Conservation (phyloP, 2,113 vertebrate species). For the Caracal caracal region DNA sequence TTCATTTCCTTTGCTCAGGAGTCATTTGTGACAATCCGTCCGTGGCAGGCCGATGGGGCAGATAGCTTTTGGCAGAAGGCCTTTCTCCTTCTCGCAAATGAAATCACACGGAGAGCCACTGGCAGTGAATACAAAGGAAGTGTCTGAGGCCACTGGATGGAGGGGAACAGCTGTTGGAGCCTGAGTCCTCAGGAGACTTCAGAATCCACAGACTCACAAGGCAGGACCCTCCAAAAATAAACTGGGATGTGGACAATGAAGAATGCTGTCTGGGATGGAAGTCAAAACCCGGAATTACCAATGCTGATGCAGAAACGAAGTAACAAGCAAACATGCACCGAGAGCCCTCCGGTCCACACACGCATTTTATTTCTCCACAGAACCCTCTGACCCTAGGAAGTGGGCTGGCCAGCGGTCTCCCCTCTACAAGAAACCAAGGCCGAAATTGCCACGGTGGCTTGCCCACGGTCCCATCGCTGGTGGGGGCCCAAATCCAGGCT, state of each 20-base stretch:
- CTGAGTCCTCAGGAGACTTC: background rate
- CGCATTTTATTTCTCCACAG: background rate
- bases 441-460: accelerated
- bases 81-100: background rate
- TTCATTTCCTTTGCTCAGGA: background rate
- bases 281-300: background rate
- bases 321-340: background rate
- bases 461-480: accelerated
- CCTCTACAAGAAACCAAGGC: background rate
- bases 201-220: background rate
- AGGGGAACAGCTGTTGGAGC: background rate
- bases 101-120: conserved; percentile 18
- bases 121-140: background rate
- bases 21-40: background rate
- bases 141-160: background rate
- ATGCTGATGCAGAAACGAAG: background rate
- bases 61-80: background rate
- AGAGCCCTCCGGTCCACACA: background rate
- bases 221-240: background rate
- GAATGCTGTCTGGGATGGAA: background rate
- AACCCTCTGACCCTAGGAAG: background rate
- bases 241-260: background rate
- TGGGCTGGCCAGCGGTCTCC: background rate
- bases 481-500: background rate
- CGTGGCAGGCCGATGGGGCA: background rate